Conservation (phyloP, 2,797 vertebrate genomes). For the Cryptoprocta ferox region DNA sequence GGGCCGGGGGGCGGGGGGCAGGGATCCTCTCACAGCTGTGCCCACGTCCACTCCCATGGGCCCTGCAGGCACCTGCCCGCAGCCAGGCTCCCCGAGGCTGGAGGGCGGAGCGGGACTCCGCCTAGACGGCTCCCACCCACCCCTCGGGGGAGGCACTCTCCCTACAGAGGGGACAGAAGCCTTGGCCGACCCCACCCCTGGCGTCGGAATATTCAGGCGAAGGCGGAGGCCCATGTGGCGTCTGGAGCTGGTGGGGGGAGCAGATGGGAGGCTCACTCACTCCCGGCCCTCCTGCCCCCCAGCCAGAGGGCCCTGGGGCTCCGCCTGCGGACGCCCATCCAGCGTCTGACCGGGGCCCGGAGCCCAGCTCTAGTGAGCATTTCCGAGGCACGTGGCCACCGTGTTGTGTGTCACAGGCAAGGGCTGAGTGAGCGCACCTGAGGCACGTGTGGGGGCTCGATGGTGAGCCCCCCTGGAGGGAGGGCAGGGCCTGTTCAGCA, state of each 20-base stretch:
- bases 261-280: neutral
- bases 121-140: neutral
- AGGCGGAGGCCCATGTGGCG: neutral
- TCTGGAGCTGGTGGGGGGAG: neutral
- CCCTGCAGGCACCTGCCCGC: neutral
- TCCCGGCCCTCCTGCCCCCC: too few relatives aligned
- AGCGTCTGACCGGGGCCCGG: conserved; percentile 66
- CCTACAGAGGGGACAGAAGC: neutral
- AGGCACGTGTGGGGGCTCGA: neutral
- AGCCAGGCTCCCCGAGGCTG: neutral
- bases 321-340: neutral
- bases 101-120: neutral
- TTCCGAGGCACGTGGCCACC: conserved; percentile 62
- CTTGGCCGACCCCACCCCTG: neutral
- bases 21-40: neutral
- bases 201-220: neutral
- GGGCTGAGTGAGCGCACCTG: neutral
- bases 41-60: neutral
- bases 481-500: neutral
- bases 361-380: conserved; percentile 65
- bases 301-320: neutral
- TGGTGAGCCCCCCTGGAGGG: neutral
- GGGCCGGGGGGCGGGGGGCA: neutral
- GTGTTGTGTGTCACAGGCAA: neutral
- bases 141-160: neutral